phyloP scores from a whole-genome alignment of 2,888 invertebrate genomes.

The Terebella lapidaria region DNA sequence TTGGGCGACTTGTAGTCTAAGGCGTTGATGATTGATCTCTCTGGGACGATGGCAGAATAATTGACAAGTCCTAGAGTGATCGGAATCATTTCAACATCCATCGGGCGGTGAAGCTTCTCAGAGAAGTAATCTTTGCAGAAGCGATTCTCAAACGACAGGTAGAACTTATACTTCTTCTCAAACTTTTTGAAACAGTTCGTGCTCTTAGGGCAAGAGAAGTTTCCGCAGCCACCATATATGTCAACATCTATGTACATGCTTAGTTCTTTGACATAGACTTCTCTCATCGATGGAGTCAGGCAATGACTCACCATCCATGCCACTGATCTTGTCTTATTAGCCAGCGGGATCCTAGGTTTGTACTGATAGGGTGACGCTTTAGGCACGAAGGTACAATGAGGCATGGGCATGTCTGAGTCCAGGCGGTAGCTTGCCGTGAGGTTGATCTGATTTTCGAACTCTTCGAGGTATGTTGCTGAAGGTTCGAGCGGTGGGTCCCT shows the following conservation, averaged over 20 bases:
- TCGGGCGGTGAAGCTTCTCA: neutral
- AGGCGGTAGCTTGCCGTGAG: no score
- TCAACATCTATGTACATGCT: neutral
- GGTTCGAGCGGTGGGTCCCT: no score
- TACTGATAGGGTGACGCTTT: no score
- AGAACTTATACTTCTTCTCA: neutral
- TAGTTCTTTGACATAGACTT: neutral
- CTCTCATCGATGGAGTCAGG: neutral
- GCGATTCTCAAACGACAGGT: neutral
- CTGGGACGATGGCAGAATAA: neutral
- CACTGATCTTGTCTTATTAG: neutral
- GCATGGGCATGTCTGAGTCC: no score
- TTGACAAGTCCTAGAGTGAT: neutral
- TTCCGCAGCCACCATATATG: neutral
- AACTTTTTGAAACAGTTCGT: neutral
- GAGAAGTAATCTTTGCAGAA: neutral
- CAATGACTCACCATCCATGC: neutral
- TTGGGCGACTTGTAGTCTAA: neutral
- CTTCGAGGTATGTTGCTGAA: no score
- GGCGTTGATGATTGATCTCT: neutral
- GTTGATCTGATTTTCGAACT: no score
- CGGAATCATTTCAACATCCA: neutral
- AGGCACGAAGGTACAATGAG: no score
- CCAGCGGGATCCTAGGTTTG: neutral
- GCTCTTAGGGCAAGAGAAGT: neutral